Base-by-base conservation (phyloP, 2,797 vertebrate genomes). In the Squalus acanthias region DNA sequence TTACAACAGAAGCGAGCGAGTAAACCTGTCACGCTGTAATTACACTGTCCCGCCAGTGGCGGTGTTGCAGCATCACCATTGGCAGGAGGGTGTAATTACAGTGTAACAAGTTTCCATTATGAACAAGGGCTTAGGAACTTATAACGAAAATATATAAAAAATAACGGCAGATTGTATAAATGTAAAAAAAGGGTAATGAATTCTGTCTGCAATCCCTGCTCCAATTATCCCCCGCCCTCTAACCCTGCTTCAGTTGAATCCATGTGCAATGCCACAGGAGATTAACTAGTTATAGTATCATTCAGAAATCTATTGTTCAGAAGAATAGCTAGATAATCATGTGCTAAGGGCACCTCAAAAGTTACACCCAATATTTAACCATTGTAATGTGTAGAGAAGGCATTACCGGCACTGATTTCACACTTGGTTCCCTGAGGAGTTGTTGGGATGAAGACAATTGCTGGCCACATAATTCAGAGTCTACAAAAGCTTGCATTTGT, bases 361-460 rank as follows among this genome's bases (percentile, higher is more conserved):
- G 57, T 63, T 65, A 13, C 53, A 29, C 29, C 29, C 88, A 17
- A 39, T 69, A 69, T 69, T 67, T 70, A 65, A 10, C 65, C 20
- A 39, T 46, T 94, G 53, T 7, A 95, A 22, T 29, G 22, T 95
- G 92, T 6, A 72, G 67, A 33, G 22, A 76, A 95, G 29, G 12
- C 26, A 39, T n/a, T 98, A 99, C 99, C 99, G 99, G 98, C 13
- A 97, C 53, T 1, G 97, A 97, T 0, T 97, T 97, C 69, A 97
- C 96, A 92, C 97, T 97, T 97, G 98, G 97, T 17, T 98, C 98
- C 97, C 97, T 98, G 97, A 98, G 96, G 96, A 98, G 97, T 0
- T 97, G 97, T 92, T 97, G 98, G 0, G 98, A 97, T 17, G 97
- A 97, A 0, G 97, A 96, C 95, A 97, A 96, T 96, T 96, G 97